Evolutionary conservation across 2,113 vertebrate genomes (phyloP).

Genomic region (Plecotus auritus): DNA sequence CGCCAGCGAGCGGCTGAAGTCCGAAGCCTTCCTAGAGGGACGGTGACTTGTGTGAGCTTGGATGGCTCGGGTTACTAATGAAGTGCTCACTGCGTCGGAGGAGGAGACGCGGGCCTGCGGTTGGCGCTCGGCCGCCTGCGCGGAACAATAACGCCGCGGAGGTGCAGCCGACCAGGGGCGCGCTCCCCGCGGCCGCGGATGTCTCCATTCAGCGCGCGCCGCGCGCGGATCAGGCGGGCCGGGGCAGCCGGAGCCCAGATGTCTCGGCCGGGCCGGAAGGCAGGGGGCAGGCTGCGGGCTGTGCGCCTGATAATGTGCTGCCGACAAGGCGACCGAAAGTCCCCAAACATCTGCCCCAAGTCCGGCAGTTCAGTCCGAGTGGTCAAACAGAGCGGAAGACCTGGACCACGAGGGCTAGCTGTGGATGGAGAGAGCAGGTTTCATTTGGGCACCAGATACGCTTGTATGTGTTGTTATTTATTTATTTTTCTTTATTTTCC

Average conservation of each 20-base stretch:
- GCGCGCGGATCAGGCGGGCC: not conserved
- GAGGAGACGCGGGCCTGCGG: conserved; percentile 48
- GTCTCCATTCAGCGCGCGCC: not conserved
- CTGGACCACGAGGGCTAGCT: conserved; percentile 46
- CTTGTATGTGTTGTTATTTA: not conserved
- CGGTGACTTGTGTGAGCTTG: not conserved
- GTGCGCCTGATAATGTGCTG: not conserved
- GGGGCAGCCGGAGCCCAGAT: not conserved
- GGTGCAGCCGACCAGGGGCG: not conserved
- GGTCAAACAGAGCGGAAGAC: not conserved
- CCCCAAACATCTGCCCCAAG: not conserved
- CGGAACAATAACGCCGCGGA: conserved; percentile 64
- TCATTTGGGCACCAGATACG: not conserved
- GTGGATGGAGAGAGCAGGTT: not conserved
- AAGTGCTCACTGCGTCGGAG: conserved; percentile 48
- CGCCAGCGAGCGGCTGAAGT: not conserved
- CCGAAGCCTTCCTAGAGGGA: not conserved
- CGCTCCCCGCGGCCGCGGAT: not conserved
- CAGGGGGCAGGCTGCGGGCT: not conserved
- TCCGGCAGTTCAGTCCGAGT: not conserved
- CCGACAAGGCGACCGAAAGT: not conserved
- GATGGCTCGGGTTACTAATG: conserved; percentile 18
- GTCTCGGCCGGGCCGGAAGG: not conserved
- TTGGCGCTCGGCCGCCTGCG: conserved; percentile 48
- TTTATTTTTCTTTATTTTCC: not conserved